Conservation (phyloP, 2,113 vertebrate genomes). For the Triplophysa siluroides region DNA sequence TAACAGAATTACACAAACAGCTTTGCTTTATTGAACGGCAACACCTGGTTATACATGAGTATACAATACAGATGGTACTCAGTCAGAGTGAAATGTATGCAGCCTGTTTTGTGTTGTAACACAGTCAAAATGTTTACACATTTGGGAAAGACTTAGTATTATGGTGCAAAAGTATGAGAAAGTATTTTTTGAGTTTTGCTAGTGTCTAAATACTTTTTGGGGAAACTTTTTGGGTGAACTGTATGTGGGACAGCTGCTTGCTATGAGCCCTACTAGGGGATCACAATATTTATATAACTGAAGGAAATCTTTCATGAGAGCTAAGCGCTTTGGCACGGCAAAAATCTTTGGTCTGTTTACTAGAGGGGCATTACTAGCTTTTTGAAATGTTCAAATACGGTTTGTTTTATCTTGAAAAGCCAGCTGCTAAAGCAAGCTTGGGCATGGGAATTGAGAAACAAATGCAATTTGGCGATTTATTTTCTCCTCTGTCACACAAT, state of each 20-base stretch:
- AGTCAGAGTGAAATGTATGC: too few species aligned
- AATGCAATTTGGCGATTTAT: conserved; percentile 51
- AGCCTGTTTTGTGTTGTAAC: too few species aligned
- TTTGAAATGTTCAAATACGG: conserved; percentile 39
- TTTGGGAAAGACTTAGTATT: too few species aligned
- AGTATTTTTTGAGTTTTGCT: too few species aligned
- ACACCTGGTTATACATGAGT: too few species aligned
- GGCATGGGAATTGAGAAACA: conserved; percentile 50
- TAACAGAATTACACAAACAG: too few species aligned
- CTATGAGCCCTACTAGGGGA: background rate
- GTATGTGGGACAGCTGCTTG: background rate
- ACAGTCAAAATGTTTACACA: too few species aligned
- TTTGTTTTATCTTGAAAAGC: conserved; percentile 51
- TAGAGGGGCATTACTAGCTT: conserved; percentile 36
- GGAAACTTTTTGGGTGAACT: background rate
- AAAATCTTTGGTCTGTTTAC: conserved; percentile 30
- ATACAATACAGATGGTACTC: too few species aligned
- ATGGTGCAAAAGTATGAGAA: too few species aligned
- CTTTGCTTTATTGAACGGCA: too few species aligned
- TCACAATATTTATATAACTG: background rate
- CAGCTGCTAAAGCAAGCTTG: conserved; percentile 44
- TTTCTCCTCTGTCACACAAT: conserved; percentile 45
- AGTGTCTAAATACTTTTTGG: background rate
- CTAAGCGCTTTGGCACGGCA: conserved; percentile 1
- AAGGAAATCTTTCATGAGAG: conserved; percentile 21